Evolutionary conservation across 2,113 vertebrate genomes (phyloP), one percentile per base, ranked within the genome.

Genomic region (Rhinichthys klamathensis): DNA sequence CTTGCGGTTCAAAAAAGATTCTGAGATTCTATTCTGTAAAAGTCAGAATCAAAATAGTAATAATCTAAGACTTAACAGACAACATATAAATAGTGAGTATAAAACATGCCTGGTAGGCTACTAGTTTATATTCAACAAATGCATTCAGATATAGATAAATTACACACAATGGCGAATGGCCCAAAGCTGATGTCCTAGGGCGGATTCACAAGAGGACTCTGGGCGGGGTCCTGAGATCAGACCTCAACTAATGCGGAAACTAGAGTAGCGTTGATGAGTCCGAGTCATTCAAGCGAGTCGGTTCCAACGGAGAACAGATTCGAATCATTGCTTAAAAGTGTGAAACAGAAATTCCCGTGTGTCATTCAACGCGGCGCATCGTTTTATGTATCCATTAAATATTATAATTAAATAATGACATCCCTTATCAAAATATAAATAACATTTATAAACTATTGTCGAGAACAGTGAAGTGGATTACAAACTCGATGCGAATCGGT

Each of bases 191-290:
- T 67, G 79, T n/a, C 38, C 44, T 5, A 49, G 61, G 61, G 61
- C 18, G 58, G 61, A 51, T 81, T 44, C 77, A 44, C 35, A 63
- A 41, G n/a, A 27, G 21, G 77, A 25, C 35, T 80, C 75, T 69
- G 76, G 84, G 84, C 76, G 84, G 67, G 76, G 84, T 61, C 38
- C 76, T 44, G 11, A 70, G 35, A 72, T 69, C 51, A 61, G 12
- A 7, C 15, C 23, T 76, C 70, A 79, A 79, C 73, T 74, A 35
- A 67, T 70, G 56, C 67, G 30, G 30, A 74, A 80, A 87, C 38
- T 32, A 70, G n/a, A 70, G 32, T 3, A 38, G 41, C n/a, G 7
- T 10, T n/a, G 70, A 73, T 12, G 5, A 46, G 7, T 35, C 6
- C 9, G 58, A 69, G 23, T 69, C 61, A 51, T 81, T 81, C 12